phyloP scores from a whole-genome alignment of 1,140 invertebrate genomes.

The Dendrolimus kikuchii region DNA sequence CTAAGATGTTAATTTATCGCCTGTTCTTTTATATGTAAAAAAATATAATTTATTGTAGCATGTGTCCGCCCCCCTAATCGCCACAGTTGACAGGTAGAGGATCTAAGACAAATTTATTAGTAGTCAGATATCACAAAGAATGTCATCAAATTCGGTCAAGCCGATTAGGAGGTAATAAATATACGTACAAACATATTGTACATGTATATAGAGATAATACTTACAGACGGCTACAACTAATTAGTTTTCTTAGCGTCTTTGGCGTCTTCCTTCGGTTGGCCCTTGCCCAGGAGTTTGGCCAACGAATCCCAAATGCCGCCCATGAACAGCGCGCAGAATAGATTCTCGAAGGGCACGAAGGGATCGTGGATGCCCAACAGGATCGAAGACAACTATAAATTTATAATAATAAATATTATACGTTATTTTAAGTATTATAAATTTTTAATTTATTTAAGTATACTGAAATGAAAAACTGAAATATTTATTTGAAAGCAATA shows the following conservation, averaged over 20 bases:
- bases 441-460: too few relatives aligned
- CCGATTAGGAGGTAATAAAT: too few relatives aligned
- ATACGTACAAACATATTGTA: too few relatives aligned
- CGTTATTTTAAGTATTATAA: too few relatives aligned
- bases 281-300: slow-evolving; percentile 85
- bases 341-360: slow-evolving; percentile 98
- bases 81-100: not conserved
- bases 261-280: slow-evolving; percentile 84
- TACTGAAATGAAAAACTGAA: too few relatives aligned
- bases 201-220: slow-evolving; percentile 1
- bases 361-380: slow-evolving; percentile 98
- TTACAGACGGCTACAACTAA: slow-evolving; percentile 46
- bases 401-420: not conserved
- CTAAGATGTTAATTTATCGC: too few relatives aligned
- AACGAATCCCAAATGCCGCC: slow-evolving; percentile 98
- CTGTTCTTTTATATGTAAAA: too few relatives aligned
- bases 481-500: too few relatives aligned
- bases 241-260: slow-evolving; percentile 88
- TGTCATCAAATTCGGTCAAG: too few relatives aligned
- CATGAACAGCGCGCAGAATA: slow-evolving; percentile 97
- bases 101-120: not conserved
- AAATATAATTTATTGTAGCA: too few relatives aligned
- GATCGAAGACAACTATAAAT: slow-evolving; percentile 87
- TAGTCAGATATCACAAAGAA: too few relatives aligned
- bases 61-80: too few relatives aligned